Evolutionary conservation across 2,113 vertebrate genomes (phyloP), one percentile per base, ranked within the genome.

Genomic region (Tauraco erythrolophus): DNA sequence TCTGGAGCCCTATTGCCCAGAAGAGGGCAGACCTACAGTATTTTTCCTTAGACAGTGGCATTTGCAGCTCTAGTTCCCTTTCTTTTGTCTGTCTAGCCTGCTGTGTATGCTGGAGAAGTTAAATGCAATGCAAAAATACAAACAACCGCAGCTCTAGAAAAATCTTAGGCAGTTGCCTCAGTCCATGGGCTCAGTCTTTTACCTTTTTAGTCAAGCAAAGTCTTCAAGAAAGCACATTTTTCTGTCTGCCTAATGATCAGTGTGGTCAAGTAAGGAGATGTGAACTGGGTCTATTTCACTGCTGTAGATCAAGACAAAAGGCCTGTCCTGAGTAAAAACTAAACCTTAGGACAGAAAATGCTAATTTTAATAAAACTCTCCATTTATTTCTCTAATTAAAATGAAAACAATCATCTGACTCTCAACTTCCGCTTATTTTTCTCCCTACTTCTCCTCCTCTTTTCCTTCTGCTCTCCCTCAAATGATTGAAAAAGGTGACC

Each of bases 21-120:
- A 98, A 99, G 99, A 98, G 98, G 99, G 98, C 98, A 99, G 98
- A 95, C 98, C 98, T 98, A 98, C 97, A 98, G 97, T 99, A 98
- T 64, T 98, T 97, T 95, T 94, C 45, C 57, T 76, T 92, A 75
- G 50, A 62, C 1, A 4, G 69, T 72, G 48, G 28, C 22, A 65
- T 89, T 89, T 71, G 65, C 33, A 84, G 68, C 64, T 56, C 60
- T 69, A 53, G 51, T 78, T 71, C 13, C 41, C 25, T 62, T 70
- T 70, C 41, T 92, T 96, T 96, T 87, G 62, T 87, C 66, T 79
- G 9, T 45, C 43, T 82, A 64, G 35, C 53, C 58, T 81, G 25
- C 17, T 84, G n/a, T 41, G 62, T 68, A 28, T 33, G 19, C 33
- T 79, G 65, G 14, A 64, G 57, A 71, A 84, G 75, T 64, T 25